A percentile compares a stretch with the other conserved stretches of the same genome.
Evolutionary conservation across 2,113 vertebrate genomes (phyloP).

Genomic region (Cheirogaleus medius): DNA sequence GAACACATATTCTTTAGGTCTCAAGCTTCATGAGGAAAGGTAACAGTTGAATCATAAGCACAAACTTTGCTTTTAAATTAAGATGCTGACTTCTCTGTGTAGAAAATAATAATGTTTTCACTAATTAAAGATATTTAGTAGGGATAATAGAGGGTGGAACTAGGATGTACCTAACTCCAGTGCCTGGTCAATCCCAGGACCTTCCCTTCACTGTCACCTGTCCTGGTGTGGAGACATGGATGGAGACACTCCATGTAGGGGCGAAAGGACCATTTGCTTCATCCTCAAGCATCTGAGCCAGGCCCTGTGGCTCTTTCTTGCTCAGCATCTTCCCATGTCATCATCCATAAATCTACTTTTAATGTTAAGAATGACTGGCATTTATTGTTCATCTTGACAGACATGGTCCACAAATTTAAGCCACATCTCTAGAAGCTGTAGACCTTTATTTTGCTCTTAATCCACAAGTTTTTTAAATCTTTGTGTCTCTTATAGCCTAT

Average conservation of each 20-base stretch:
- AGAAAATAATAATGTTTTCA: conserved; percentile 25
- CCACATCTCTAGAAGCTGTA: not conserved
- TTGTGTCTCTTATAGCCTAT: not conserved
- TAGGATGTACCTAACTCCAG: not conserved
- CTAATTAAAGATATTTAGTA: conserved; percentile 43
- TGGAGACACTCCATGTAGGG: fast-evolving
- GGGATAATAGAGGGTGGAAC: not conserved
- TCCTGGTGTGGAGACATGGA: not conserved
- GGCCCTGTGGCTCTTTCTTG: not conserved
- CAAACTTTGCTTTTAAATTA: conserved; percentile 25
- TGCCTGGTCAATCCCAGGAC: not conserved
- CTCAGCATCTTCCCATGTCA: no score
- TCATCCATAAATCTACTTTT: not conserved
- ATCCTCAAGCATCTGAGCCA: not conserved
- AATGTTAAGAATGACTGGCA: not conserved
- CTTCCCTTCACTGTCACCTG: not conserved
- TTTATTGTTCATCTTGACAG: not conserved
- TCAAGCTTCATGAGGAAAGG: conserved; percentile 25
- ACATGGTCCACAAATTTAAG: not conserved
- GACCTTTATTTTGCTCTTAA: not conserved
- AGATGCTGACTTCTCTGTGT: conserved; percentile 32
- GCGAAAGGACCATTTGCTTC: not conserved
- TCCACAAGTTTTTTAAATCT: not conserved
- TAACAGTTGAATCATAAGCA: conserved; percentile 21
- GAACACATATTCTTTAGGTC: conserved; percentile 55